Conservation (phyloP, 2,797 vertebrate genomes). For the Hippoglossus hippoglossus region DNA sequence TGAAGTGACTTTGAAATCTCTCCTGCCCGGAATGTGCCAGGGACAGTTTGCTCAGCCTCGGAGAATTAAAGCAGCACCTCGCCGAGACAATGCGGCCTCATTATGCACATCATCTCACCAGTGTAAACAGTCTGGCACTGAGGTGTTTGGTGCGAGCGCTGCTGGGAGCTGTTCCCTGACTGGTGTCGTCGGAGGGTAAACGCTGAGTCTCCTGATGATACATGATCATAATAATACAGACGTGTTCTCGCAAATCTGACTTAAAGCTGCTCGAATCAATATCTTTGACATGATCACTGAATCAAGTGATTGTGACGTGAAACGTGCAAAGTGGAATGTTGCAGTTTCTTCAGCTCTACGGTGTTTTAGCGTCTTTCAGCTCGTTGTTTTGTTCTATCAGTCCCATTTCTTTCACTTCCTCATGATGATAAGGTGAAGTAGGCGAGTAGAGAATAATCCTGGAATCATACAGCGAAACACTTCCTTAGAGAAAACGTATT, state of each 20-base stretch:
- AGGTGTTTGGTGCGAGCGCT: constrained; percentile 44
- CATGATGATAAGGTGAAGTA: too few relatives aligned
- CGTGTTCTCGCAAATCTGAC: too few relatives aligned
- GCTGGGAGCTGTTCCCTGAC: constrained; percentile 37
- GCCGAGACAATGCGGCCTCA: constrained; percentile 66
- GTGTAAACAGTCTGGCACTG: constrained; percentile 64
- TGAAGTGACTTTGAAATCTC: constrained; percentile 71
- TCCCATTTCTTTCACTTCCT: too few relatives aligned
- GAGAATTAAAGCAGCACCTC: constrained; percentile 64
- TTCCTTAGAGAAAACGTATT: too few relatives aligned
- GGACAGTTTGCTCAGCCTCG: constrained; percentile 69
- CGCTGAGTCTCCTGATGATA: background rate
- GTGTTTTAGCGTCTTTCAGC: background rate
- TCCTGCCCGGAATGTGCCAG: constrained; percentile 60
- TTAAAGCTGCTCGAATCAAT: background rate
- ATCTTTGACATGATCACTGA: background rate
- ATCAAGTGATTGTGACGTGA: background rate
- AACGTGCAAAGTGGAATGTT: too few relatives aligned
- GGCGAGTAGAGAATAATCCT: too few relatives aligned
- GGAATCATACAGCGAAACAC: too few relatives aligned
- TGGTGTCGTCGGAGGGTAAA: constrained; percentile 42
- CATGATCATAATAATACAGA: too few relatives aligned
- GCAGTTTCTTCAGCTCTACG: background rate
- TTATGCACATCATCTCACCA: constrained; percentile 68
- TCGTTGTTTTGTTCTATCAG: constrained; percentile 2